Evolutionary conservation across 2,113 vertebrate genomes (phyloP).

Genomic region (Anhinga anhinga): DNA sequence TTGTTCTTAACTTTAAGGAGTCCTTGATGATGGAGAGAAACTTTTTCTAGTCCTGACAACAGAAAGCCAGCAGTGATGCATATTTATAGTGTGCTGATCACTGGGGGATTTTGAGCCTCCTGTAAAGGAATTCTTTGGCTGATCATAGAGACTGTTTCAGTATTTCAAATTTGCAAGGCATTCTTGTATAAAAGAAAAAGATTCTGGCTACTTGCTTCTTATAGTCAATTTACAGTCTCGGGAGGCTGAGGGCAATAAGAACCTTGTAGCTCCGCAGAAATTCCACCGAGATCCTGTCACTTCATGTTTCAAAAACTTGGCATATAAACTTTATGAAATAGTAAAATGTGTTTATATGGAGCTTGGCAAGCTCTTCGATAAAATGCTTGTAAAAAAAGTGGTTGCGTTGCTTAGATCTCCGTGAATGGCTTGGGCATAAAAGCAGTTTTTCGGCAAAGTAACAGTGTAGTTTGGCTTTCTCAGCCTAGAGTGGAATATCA

Average conservation of each 20-base stretch:
- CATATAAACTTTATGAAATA: conserved; percentile 27
- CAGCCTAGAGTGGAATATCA: background rate
- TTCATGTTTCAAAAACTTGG: conserved; percentile 41
- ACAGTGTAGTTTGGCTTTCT: background rate
- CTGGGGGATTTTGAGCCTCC: background rate
- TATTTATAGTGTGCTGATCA: conserved; percentile 11
- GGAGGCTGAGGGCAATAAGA: background rate
- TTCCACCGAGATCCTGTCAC: conserved; percentile 6
- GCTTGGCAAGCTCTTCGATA: conserved; percentile 18
- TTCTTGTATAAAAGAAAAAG: background rate
- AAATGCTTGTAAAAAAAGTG: conserved; percentile 9
- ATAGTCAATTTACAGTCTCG: background rate
- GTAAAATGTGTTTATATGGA: conserved; percentile 51
- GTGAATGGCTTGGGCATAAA: background rate
- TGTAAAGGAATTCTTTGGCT: background rate
- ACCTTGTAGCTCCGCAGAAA: background rate
- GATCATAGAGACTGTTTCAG: background rate
- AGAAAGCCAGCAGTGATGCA: background rate
- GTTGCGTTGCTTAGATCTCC: background rate
- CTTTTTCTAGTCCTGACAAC: background rate
- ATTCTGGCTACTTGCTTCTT: background rate
- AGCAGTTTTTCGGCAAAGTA: background rate
- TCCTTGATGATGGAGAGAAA: background rate
- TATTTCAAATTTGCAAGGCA: background rate
- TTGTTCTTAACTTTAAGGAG: background rate